phyloP scores from a whole-genome alignment of 2,888 invertebrate genomes.

The Lamellibrachia columna region DNA sequence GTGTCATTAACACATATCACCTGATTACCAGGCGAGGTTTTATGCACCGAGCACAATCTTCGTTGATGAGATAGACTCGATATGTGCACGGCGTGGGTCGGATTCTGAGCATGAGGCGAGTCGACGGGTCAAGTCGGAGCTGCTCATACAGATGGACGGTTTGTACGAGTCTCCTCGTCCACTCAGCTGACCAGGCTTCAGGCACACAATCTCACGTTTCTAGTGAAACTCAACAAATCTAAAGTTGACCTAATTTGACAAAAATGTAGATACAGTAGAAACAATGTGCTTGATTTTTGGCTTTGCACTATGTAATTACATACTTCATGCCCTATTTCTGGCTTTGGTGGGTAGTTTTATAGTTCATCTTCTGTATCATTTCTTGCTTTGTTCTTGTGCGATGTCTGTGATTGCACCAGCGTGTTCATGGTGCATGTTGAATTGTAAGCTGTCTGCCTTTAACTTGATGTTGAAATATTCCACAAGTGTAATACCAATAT shows the following conservation, averaged over 20 bases:
- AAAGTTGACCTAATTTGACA: background rate
- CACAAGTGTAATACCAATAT: background rate
- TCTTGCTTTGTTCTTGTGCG: background rate
- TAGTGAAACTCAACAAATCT: background rate
- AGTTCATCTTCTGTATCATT: background rate
- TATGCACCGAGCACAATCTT: constrained; percentile 99
- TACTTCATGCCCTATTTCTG: background rate
- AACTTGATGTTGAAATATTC: background rate
- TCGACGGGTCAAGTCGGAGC: constrained; percentile 93
- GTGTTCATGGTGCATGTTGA: background rate
- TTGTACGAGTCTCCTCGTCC: constrained; percentile 17
- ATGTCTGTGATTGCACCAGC: background rate
- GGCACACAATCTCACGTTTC: background rate
- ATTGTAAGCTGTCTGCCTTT: background rate
- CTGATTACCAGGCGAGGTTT: constrained; percentile 82
- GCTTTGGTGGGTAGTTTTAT: constrained; percentile 1
- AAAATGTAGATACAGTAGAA: background rate
- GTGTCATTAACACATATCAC: background rate
- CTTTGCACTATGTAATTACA: background rate
- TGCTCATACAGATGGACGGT: constrained; percentile 99
- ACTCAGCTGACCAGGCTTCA: background rate
- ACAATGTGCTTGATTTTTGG: background rate
- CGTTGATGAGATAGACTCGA: constrained; percentile 99
- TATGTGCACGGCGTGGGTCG: constrained; percentile 93
- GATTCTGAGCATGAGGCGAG: constrained; percentile 98